phyloP scores from a whole-genome alignment of 2,797 vertebrate species.

The Cirrhinus mrigala region DNA sequence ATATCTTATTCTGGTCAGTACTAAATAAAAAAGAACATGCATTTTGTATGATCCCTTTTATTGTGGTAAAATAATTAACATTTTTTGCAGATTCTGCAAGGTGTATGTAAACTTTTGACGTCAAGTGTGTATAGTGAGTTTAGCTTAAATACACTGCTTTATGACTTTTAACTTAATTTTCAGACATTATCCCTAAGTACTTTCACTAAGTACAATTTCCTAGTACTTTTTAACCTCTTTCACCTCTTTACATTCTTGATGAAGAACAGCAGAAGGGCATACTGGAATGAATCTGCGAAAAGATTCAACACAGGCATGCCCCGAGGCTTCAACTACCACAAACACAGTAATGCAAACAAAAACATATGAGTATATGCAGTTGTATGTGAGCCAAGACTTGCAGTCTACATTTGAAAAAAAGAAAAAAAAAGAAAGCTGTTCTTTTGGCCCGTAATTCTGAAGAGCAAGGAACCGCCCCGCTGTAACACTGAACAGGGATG shows the following conservation, averaged over 20 bases:
- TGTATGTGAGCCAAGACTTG: slow-evolving; percentile 15
- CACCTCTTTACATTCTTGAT: not conserved
- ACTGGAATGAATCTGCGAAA: slow-evolving; percentile 42
- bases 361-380: slow-evolving; percentile 13
- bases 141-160: too few species aligned
- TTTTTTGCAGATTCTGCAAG: too few species aligned
- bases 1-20: too few species aligned
- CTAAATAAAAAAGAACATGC: too few species aligned
- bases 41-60: too few species aligned
- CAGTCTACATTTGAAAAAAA: not conserved
- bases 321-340: slow-evolving; percentile 11
- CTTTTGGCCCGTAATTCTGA: not conserved
- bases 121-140: too few species aligned
- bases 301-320: slow-evolving; percentile 18
- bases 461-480: not conserved
- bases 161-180: not conserved
- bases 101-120: too few species aligned
- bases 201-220: not conserved
- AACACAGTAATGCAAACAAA: slow-evolving; percentile 28
- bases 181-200: not conserved
- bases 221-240: not conserved
- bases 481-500: slow-evolving; percentile 30
- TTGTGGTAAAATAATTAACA: too few species aligned
- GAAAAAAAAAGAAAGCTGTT: not conserved
- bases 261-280: slow-evolving; percentile 19